Base-by-base conservation (phyloP, 2,113 vertebrate genomes). In the Tiliqua scincoides region DNA sequence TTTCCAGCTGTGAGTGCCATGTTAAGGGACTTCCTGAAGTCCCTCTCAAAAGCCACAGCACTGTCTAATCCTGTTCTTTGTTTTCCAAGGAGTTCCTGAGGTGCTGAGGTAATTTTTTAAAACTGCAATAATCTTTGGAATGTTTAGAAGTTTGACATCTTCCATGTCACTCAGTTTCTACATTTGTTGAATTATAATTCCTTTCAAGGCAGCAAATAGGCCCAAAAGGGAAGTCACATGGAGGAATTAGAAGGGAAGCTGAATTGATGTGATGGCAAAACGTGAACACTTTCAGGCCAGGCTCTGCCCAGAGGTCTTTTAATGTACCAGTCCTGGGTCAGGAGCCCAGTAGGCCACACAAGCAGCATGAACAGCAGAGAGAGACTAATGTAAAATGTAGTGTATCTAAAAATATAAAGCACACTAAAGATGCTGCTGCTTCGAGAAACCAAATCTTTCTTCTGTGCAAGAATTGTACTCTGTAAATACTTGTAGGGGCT, bases 61-160 rank as follows among this genome's bases (percentile, higher is more conserved):
- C 62, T 30, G 32, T 52, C 73, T 63, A 54, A 30, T 85, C 83
- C 83, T 75, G 63, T 85, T 88, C 89, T 88, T 43, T 91, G 83
- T 85, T 91, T 89, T 90, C 0, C 30, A 91, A 86, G 86, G 89
- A 90, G 73, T 70, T 40, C 85, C 72, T 85, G 85, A 67, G 54
- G 57, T 85, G 59, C 89, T 84, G 48, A 78, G 32, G 81, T 74
- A 89, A 84, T 89, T 85, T 89, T 93, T 94, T 40, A 82, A 91
- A 91, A 87, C 83, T 91, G 95, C 96, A 96, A 95, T 96, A 96
- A 96, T 79, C 92, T 94, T 91, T 89, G 82, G 82, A 92, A 90
- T 89, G 85, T 90, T 86, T 87, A 80, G 91, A 79, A 95, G 89
- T 79, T 88, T 90, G 65, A 30, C 90, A 91, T 91, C 94, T 93